phyloP scores from a whole-genome alignment of 2,797 vertebrate species.

The Acrossocheilus fasciatus region DNA sequence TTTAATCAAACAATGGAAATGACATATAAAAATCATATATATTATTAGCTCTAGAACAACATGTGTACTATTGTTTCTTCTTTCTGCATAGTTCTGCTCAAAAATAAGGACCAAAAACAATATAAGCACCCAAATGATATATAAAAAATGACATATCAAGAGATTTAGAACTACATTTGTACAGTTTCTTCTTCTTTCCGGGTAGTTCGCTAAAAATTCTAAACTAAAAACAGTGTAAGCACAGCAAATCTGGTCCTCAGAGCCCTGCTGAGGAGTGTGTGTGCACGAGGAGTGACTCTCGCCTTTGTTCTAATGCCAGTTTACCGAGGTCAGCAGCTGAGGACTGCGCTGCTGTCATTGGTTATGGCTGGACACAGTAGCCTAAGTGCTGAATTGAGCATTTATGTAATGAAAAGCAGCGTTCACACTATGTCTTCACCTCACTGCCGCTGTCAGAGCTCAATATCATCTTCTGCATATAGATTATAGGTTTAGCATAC shows the following conservation, averaged over 20 bases:
- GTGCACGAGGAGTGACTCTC: slow-evolving; percentile 70
- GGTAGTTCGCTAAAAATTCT: not conserved
- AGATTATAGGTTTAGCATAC: slow-evolving; percentile 25
- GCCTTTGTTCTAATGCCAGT: slow-evolving; percentile 79
- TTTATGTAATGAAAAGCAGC: slow-evolving; percentile 81
- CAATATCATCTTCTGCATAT: slow-evolving; percentile 22
- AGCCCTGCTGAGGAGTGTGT: slow-evolving; percentile 29
- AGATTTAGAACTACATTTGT: not conserved
- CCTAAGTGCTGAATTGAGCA: slow-evolving; percentile 80
- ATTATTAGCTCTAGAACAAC: not conserved
- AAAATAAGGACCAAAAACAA: not conserved
- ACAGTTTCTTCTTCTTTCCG: not conserved
- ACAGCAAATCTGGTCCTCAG: slow-evolving; percentile 29
- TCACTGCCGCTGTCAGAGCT: slow-evolving; percentile 22
- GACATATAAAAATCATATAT: not conserved
- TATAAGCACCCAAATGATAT: not conserved
- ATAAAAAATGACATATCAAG: not conserved
- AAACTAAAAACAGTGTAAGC: not conserved
- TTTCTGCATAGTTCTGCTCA: not conserved
- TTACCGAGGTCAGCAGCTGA: slow-evolving; percentile 81
- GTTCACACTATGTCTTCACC: slow-evolving; percentile 62
- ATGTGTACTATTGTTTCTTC: not conserved
- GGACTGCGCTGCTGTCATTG: slow-evolving; percentile 78
- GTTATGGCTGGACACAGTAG: slow-evolving; percentile 77
- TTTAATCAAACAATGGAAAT: not conserved